Evolutionary conservation across 2,888 invertebrate genomes (phyloP).

Genomic region (Kuschelorhynchus macadamiae): DNA sequence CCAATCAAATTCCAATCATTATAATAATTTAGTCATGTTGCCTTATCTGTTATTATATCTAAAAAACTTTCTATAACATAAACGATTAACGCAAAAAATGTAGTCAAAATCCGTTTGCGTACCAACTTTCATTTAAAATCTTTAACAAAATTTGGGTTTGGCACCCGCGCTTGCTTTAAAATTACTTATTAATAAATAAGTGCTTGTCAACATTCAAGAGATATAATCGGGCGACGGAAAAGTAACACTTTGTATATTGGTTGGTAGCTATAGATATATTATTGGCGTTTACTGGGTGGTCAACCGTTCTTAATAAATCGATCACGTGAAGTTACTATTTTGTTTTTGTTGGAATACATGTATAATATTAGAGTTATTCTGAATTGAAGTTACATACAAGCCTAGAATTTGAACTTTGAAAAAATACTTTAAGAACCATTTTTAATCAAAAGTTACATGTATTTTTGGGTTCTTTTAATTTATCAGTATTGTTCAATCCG

Average conservation of each 20-base stretch:
- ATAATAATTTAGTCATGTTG: slow-evolving; percentile 37
- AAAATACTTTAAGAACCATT: no score
- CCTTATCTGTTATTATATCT: slow-evolving; percentile 27
- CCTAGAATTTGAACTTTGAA: no score
- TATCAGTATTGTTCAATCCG: no score
- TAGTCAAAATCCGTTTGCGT: slow-evolving; percentile 25
- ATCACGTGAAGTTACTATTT: background rate
- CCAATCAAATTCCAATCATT: slow-evolving; percentile 30
- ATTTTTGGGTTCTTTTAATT: no score
- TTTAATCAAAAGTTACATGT: no score
- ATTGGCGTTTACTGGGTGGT: slow-evolving; percentile 20
- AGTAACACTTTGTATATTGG: slow-evolving; percentile 35
- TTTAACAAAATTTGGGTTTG: slow-evolving; percentile 44
- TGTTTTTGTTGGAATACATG: background rate
- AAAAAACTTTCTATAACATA: slow-evolving; percentile 30
- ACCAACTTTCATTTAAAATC: slow-evolving; percentile 42
- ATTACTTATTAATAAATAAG: slow-evolving; percentile 37
- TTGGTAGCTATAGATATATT: slow-evolving; percentile 14
- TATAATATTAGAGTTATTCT: no score
- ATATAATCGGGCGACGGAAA: slow-evolving; percentile 32
- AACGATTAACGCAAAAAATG: slow-evolving; percentile 25
- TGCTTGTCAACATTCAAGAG: slow-evolving; percentile 38
- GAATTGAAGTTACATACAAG: no score
- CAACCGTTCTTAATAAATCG: background rate
- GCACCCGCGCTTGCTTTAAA: slow-evolving; percentile 38